phyloP scores from a whole-genome alignment of 1,140 invertebrate genomes.

The Calephelis nemesis region DNA sequence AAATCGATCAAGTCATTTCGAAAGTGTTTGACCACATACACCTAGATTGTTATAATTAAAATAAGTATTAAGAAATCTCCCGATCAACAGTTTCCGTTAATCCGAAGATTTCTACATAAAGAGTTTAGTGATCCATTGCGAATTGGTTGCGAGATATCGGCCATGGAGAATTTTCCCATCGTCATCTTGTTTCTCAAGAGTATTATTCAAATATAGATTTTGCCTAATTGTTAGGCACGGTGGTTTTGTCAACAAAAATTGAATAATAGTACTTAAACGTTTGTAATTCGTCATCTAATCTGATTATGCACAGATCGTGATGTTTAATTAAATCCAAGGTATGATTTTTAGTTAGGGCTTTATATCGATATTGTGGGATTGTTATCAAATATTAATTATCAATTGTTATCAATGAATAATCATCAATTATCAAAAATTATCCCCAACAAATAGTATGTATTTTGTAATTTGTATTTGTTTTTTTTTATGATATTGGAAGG shows the following conservation, averaged over 20 bases:
- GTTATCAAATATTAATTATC: too few species aligned
- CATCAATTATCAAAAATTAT: too few species aligned
- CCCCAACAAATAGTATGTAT: too few species aligned
- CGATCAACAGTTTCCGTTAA: not conserved
- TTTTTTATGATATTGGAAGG: too few species aligned
- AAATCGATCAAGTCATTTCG: too few species aligned
- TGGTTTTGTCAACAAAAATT: conserved; percentile 1
- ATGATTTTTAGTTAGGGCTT: not conserved
- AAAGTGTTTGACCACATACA: too few species aligned
- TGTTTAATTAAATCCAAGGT: not conserved
- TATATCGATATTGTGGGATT: too few species aligned
- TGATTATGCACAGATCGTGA: not conserved
- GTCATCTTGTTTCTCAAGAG: conserved; percentile 9
- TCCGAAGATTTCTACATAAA: conserved; percentile 2
- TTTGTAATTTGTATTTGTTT: too few species aligned
- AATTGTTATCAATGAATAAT: too few species aligned
- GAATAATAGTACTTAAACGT: not conserved
- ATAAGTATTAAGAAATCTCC: not conserved
- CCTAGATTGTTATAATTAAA: too few species aligned
- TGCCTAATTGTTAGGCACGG: conserved; percentile 14
- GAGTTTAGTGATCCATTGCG: conserved; percentile 6
- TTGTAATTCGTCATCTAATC: not conserved
- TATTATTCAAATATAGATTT: conserved; percentile 4
- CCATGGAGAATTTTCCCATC: conserved; percentile 18
- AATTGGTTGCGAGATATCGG: conserved; percentile 4